A percentile compares a stretch with the other conserved stretches of the same genome.
phyloP scores from a whole-genome alignment of 1,140 invertebrate genomes.

The Drosophila prosaltans region DNA sequence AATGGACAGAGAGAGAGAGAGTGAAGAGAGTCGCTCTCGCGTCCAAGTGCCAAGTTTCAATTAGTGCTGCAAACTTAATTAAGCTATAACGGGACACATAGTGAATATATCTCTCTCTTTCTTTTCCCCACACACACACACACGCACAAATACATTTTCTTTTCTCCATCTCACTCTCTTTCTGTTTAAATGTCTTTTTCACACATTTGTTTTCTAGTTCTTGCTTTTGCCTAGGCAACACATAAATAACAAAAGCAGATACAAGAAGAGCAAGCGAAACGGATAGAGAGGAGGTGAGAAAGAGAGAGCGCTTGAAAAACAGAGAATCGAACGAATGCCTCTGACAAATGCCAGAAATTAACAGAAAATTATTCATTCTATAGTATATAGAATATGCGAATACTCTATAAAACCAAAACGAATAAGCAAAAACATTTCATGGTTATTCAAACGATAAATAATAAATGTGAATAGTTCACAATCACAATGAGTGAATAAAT shows the following conservation, averaged over 20 bases:
- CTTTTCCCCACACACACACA: neutral
- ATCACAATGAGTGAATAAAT: neutral
- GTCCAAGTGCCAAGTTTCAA: conserved; percentile 60
- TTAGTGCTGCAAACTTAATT: conserved; percentile 76
- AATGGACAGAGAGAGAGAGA: neutral
- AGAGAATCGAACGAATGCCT: conserved; percentile 8
- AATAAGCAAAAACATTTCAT: neutral
- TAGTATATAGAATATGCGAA: neutral
- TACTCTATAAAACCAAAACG: neutral
- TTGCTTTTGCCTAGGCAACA: conserved; percentile 28
- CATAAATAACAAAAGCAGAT: conserved; percentile 58
- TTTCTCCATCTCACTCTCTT: neutral
- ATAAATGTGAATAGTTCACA: conserved; percentile 1
- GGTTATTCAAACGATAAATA: neutral
- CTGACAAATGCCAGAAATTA: conserved; percentile 28
- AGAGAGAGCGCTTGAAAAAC: neutral
- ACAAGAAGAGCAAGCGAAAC: neutral
- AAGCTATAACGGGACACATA: conserved; percentile 55
- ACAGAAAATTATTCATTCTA: conserved; percentile 12
- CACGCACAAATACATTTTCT: no score
- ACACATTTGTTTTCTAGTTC: conserved; percentile 10
- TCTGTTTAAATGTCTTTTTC: conserved; percentile 10
- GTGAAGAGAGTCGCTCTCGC: neutral
- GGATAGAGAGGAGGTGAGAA: neutral
- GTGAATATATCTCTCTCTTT: conserved; percentile 2